A percentile compares a stretch with the other conserved stretches of the same genome.
Conservation (phyloP, 2,113 vertebrate genomes). For the Mirza zaza region DNA sequence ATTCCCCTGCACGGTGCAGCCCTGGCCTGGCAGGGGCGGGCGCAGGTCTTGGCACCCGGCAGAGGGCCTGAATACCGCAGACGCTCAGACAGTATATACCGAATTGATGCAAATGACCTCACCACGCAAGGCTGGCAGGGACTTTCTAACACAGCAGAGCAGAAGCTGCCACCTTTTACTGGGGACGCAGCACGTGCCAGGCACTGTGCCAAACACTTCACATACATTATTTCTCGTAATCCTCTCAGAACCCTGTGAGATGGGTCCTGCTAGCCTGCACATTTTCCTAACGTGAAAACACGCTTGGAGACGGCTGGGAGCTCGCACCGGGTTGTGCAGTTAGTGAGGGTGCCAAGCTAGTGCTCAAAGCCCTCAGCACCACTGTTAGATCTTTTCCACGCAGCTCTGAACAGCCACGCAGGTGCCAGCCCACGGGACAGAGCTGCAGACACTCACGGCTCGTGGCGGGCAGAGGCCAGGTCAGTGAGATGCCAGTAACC, state of each 20-base stretch:
- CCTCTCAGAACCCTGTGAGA: not conserved
- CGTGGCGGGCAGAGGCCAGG: not conserved
- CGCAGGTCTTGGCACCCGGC: not conserved
- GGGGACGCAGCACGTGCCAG: not conserved
- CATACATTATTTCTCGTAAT: not conserved
- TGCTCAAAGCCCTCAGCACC: not conserved
- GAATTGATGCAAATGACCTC: not conserved
- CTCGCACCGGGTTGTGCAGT: not conserved
- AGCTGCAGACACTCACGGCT: not conserved
- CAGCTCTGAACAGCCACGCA: accelerated
- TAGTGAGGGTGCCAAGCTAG: not conserved
- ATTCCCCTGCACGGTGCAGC: not conserved
- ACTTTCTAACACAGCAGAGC: not conserved
- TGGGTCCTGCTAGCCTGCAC: not conserved
- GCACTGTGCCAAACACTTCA: not conserved
- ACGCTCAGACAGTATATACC: not conserved
- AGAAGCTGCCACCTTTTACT: not conserved
- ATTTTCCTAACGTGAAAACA: not conserved
- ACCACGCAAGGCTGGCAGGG: not conserved
- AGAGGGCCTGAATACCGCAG: not conserved
- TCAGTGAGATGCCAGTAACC: not conserved
- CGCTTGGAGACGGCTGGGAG: not conserved
- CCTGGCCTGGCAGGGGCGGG: not conserved
- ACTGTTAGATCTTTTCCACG: too few relatives aligned
- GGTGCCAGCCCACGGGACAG: not conserved